Percentiles rank a stretch among this genome's conserved stretches.
Conservation (phyloP, 2,888 invertebrate species). For the Cephalotes varians region DNA sequence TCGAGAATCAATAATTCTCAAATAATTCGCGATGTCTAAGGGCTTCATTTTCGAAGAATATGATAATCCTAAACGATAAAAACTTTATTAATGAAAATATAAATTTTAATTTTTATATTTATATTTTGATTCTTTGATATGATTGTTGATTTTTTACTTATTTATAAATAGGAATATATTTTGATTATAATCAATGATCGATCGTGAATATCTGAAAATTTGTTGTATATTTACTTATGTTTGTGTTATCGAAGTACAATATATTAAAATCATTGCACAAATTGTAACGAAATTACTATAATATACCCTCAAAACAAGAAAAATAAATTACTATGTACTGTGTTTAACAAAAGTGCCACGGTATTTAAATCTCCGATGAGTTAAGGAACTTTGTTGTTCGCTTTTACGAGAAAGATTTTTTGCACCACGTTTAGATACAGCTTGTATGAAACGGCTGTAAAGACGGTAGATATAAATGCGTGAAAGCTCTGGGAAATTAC, state of each 20-base stretch:
- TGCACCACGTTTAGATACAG: constrained; percentile 9
- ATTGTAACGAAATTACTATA: constrained; percentile 55
- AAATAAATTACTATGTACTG: constrained; percentile 64
- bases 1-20: neutral
- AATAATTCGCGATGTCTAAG: constrained; percentile 11
- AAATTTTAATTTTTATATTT: constrained; percentile 2
- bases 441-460: constrained; percentile 22
- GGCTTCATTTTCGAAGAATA: constrained; percentile 20
- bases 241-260: neutral
- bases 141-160: neutral
- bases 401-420: constrained; percentile 37
- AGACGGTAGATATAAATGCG: neutral
- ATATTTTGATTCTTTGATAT: neutral
- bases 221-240: neutral
- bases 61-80: constrained; percentile 5
- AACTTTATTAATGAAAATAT: constrained; percentile 9
- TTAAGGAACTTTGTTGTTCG: constrained; percentile 51
- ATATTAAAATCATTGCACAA: constrained; percentile 20
- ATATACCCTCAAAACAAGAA: constrained; percentile 37
- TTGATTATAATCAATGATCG: constrained; percentile 16
- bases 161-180: constrained; percentile 4
- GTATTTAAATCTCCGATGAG: constrained; percentile 32
- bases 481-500: neutral
- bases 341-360: constrained; percentile 43
- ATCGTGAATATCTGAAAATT: constrained; percentile 2